These are phyloP conservation scores for Plestiodon gilberti DNA, from an alignment of 2,113 vertebrate species.

Conservation along the genomic window DNA sequence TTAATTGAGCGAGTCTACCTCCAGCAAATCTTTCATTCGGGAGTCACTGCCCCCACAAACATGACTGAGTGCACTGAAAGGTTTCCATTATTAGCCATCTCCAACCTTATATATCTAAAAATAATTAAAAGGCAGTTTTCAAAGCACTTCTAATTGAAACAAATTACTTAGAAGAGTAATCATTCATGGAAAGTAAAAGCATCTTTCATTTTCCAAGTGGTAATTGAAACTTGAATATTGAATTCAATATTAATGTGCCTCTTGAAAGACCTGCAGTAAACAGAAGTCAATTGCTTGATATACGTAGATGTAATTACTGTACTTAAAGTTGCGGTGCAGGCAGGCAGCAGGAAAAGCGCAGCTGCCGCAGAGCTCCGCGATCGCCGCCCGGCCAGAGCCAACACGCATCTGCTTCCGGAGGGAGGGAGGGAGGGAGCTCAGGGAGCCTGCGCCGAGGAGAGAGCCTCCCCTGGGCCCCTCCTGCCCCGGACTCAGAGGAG, in stretches of 20 bases:
- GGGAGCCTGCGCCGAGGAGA: too few species aligned
- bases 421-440: too few species aligned
- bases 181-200: background rate
- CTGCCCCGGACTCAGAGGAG: too few species aligned
- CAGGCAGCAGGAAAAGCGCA: too few species aligned
- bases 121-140: slow-evolving; percentile 4
- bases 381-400: too few species aligned
- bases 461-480: too few species aligned
- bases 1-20: background rate
- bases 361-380: too few species aligned
- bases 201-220: background rate
- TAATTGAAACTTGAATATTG: background rate
- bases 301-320: background rate
- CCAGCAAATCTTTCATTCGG: background rate
- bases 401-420: too few species aligned
- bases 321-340: too few species aligned
- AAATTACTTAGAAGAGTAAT: background rate
- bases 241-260: background rate
- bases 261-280: background rate
- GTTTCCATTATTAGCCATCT: background rate
- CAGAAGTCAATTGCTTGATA: background rate
- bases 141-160: slow-evolving; percentile 3
- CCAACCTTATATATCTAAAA: background rate
- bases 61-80: background rate
- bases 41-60: background rate